These are phyloP conservation scores for Phalacrocorax carbo DNA, from an alignment of 2,113 vertebrate genomes.

Conservation along the genomic window DNA sequence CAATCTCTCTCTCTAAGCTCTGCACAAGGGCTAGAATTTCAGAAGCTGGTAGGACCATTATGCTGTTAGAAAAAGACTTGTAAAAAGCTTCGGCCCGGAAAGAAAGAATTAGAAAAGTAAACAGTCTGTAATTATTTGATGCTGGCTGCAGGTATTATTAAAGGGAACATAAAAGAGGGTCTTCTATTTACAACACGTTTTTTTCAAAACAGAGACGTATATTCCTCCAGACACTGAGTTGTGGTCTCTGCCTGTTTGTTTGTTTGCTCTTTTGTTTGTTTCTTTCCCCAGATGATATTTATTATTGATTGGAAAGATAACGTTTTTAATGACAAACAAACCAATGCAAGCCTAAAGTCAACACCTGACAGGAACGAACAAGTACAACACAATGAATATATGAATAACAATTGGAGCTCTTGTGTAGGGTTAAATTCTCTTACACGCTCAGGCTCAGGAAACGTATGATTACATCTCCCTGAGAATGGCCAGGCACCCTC, in stretches of 20 bases:
- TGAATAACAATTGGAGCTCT: constrained; percentile 32
- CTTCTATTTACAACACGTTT: not conserved
- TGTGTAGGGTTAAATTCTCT: not conserved
- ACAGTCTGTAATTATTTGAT: not conserved
- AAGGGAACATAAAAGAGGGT: not conserved
- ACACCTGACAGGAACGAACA: constrained; percentile 49
- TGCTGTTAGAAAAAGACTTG: not conserved
- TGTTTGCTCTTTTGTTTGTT: constrained; percentile 18
- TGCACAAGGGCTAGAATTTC: not conserved
- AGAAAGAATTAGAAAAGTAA: not conserved
- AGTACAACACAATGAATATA: constrained; percentile 50
- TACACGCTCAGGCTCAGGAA: not conserved
- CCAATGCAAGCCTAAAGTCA: constrained; percentile 46
- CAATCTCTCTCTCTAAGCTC: not conserved
- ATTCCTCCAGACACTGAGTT: not conserved
- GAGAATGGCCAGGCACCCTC: not conserved
- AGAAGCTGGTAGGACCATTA: not conserved
- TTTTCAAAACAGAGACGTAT: not conserved
- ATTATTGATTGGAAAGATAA: constrained; percentile 64
- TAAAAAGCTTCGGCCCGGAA: not conserved
- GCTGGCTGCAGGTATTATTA: not conserved
- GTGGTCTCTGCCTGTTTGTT: not conserved
- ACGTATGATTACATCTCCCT: not conserved
- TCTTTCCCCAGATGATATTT: constrained; percentile 11
- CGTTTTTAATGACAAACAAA: constrained; percentile 55